Percentiles rank a stretch among this genome's conserved stretches.
phyloP scores from a whole-genome alignment of 2,113 vertebrate species.

The Manacus vitellinus region DNA sequence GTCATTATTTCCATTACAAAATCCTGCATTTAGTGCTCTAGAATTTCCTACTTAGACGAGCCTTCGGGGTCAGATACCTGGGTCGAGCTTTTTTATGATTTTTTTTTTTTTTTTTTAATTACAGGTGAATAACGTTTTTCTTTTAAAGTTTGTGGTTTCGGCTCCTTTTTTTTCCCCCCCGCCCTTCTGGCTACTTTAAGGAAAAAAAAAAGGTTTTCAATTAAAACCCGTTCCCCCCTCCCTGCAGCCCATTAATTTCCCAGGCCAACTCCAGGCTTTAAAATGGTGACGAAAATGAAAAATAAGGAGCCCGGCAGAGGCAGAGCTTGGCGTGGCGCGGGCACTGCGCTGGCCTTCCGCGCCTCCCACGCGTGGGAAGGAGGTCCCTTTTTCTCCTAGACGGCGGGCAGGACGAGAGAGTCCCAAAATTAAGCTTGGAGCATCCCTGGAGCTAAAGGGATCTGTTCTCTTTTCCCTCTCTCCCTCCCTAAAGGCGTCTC shows the following conservation, averaged over 20 bases:
- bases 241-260: constrained; percentile 32
- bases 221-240: background rate
- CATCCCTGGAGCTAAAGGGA: background rate
- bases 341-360: background rate
- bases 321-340: background rate
- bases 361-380: background rate
- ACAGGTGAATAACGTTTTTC: background rate
- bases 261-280: background rate
- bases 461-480: rapidly evolving
- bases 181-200: background rate
- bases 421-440: background rate
- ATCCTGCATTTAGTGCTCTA: background rate
- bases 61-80: background rate
- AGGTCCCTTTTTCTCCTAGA: background rate
- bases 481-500: background rate
- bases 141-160: background rate
- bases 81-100: background rate
- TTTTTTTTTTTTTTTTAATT: background rate
- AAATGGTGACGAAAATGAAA: background rate
- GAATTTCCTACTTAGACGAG: background rate
- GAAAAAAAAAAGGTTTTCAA: background rate
- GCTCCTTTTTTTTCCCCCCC: background rate
- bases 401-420: background rate
- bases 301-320: background rate
- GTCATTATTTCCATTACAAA: constrained; percentile 23